These are phyloP conservation scores for Pocillopora meandrina DNA, from an alignment of 92 coral and sea anemone species.

Conservation along the genomic window DNA sequence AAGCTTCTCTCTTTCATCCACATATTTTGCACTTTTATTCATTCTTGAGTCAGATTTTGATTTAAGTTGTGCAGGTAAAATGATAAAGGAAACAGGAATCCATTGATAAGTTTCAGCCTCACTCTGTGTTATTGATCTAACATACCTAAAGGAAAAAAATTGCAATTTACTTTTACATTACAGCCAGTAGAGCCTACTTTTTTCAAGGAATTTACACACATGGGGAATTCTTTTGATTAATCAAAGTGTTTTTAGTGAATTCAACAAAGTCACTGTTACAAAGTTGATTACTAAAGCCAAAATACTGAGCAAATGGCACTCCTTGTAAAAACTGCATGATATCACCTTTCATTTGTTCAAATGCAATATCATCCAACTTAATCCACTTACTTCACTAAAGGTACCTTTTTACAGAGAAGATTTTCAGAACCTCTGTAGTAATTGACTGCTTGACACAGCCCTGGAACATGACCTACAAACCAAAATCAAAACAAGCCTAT, in stretches of 20 bases:
- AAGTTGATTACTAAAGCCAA: too few relatives aligned
- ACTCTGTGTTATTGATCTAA: conserved; percentile 59
- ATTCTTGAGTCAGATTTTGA: conserved; percentile 24
- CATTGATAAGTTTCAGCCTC: conserved; percentile 47
- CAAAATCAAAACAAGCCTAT: not conserved
- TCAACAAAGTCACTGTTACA: too few relatives aligned
- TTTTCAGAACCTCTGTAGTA: conserved; percentile 78
- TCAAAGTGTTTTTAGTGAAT: too few relatives aligned
- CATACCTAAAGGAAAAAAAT: conserved; percentile 40
- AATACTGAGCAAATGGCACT: too few relatives aligned
- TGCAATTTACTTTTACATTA: not conserved
- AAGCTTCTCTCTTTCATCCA: conserved; percentile 70
- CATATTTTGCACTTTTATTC: conserved; percentile 15
- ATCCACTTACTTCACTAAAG: conserved; percentile 68
- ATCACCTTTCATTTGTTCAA: too few relatives aligned
- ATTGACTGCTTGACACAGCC: conserved; percentile 70
- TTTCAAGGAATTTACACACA: too few relatives aligned
- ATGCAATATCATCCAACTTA: too few relatives aligned
- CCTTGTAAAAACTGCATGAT: too few relatives aligned
- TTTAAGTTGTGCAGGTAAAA: conserved; percentile 50
- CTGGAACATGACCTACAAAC: conserved; percentile 57
- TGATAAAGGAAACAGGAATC: conserved; percentile 69
- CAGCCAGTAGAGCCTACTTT: not conserved
- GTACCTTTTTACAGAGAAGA: conserved; percentile 74
- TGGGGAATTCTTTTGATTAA: too few relatives aligned